Conservation (phyloP, 2,797 vertebrate genomes). For the Argya squamiceps region DNA sequence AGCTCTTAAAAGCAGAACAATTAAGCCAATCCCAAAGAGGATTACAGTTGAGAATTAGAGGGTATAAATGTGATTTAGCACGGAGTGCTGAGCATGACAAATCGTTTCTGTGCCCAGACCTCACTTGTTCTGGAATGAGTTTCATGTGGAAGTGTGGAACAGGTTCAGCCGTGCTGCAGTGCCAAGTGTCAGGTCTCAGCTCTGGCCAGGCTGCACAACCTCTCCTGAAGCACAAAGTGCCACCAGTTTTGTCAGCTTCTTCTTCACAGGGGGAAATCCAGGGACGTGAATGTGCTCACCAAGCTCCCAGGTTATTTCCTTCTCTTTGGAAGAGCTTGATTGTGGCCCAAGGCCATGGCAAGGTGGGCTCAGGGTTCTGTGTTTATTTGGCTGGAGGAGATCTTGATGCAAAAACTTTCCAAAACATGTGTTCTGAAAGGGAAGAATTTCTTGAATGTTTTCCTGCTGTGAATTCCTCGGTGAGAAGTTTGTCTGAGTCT, state of each 20-base stretch:
- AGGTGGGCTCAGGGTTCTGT: background rate
- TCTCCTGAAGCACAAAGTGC: background rate
- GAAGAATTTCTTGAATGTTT: background rate
- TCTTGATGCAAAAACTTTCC: background rate
- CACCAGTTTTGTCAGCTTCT: background rate
- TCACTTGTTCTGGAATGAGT: background rate
- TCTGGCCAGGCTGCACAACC: background rate
- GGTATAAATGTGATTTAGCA: slow-evolving; percentile 42
- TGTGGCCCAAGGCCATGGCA: rapidly evolving
- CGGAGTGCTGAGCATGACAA: slow-evolving; percentile 30
- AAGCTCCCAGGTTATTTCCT: background rate
- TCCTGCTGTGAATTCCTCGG: background rate
- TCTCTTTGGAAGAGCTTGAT: background rate
- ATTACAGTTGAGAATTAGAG: slow-evolving; percentile 37
- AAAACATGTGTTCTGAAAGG: rapidly evolving
- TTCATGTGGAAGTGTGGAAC: background rate
- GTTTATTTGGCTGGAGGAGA: background rate
- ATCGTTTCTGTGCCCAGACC: slow-evolving; percentile 1
- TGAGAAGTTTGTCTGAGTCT: background rate
- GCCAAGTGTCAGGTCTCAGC: background rate
- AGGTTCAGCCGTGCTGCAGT: background rate
- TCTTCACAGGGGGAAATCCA: background rate
- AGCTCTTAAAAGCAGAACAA: slow-evolving; percentile 8
- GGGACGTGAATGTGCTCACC: rapidly evolving
- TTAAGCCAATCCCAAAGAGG: slow-evolving; percentile 3